Conservation (phyloP, 2,113 vertebrate species). For the Serilophus lunatus region DNA sequence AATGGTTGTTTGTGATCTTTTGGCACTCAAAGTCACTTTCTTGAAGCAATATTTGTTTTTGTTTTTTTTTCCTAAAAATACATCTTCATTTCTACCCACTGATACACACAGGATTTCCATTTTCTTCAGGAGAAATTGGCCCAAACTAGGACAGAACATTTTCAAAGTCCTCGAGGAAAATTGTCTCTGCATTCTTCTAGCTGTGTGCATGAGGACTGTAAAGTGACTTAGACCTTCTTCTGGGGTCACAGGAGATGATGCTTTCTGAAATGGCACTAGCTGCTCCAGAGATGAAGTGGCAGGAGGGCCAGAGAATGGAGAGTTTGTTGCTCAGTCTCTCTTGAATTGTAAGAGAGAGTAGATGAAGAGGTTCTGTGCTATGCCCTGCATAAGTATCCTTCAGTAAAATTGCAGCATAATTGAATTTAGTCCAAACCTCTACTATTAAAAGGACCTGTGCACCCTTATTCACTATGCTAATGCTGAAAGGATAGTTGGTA, state of each 20-base stretch:
- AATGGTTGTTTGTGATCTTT: not conserved
- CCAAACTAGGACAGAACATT: not conserved
- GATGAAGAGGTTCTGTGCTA: not conserved
- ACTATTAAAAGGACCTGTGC: not conserved
- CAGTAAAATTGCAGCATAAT: not conserved
- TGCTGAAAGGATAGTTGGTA: not conserved
- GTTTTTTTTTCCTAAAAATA: not conserved
- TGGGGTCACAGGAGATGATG: not conserved
- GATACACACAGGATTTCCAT: not conserved
- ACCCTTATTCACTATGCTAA: not conserved
- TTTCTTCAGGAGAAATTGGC: not conserved
- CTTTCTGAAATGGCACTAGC: not conserved
- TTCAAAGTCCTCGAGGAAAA: not conserved
- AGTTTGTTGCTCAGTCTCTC: not conserved
- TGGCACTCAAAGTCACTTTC: not conserved
- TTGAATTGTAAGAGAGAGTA: not conserved
- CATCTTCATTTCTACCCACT: not conserved
- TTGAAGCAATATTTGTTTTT: not conserved
- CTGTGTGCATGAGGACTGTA: not conserved
- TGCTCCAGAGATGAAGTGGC: not conserved
- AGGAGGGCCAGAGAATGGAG: not conserved
- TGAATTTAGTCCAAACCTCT: not conserved
- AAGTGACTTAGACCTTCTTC: accelerated
- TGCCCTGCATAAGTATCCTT: not conserved
- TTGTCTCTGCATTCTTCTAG: not conserved